Conservation (phyloP, 2,113 vertebrate genomes). For the Stigmatopora argus region DNA sequence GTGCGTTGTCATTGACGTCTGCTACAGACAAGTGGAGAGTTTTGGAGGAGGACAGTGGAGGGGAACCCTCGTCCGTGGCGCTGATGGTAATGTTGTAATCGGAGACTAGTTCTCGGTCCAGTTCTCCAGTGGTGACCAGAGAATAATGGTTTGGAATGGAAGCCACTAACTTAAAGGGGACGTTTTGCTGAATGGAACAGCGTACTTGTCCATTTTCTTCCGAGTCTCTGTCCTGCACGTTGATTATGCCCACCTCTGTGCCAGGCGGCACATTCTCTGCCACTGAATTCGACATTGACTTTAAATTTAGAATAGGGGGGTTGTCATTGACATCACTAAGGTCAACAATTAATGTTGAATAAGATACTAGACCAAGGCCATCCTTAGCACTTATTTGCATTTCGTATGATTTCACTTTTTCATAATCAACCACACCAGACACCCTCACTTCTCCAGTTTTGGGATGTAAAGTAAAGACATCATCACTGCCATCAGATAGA, state of each 20-base stretch:
- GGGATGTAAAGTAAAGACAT: no score
- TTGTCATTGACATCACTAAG: conserved; percentile 71
- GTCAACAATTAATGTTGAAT: no score
- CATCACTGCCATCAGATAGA: no score
- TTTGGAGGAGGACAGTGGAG: conserved; percentile 57
- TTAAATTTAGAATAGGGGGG: conserved; percentile 54
- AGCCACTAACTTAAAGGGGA: conserved; percentile 65
- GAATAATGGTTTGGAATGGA: conserved; percentile 68
- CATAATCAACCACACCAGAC: no score
- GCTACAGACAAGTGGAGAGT: conserved; percentile 60
- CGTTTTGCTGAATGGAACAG: conserved; percentile 51
- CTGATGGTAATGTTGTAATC: conserved; percentile 64
- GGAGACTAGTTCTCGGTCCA: conserved; percentile 59
- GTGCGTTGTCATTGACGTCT: conserved; percentile 75
- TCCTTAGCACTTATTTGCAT: no score
- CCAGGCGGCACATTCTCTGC: conserved; percentile 56
- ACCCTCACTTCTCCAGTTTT: no score
- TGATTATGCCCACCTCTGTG: conserved; percentile 70
- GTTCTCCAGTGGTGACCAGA: conserved; percentile 47
- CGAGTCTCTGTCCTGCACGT: conserved; percentile 70
- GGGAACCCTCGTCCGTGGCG: conserved; percentile 66
- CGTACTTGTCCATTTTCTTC: conserved; percentile 58
- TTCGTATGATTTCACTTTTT: no score
- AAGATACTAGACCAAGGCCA: no score
- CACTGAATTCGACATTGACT: conserved; percentile 57